Evolutionary conservation across 2,113 vertebrate genomes (phyloP).

Genomic region (Psephotus haematonotus): DNA sequence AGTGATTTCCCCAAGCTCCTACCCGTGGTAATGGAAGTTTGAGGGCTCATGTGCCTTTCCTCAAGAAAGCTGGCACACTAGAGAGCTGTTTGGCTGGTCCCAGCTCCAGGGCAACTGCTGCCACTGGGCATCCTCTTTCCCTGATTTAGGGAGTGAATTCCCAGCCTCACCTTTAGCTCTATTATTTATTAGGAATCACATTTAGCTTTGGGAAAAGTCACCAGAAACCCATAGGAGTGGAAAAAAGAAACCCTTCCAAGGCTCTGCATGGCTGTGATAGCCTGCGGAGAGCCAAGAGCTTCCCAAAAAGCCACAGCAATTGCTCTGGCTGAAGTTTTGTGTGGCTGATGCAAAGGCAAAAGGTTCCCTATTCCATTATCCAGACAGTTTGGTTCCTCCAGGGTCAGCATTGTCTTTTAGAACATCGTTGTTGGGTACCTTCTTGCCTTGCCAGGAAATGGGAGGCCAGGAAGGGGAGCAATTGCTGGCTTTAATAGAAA

Average conservation of each 20-base stretch:
- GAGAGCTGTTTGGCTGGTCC: not conserved
- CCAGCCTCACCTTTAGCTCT: accelerated
- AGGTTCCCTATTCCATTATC: not conserved
- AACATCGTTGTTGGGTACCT: accelerated
- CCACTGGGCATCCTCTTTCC: not conserved
- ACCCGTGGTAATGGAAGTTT: not conserved
- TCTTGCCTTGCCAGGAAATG: not conserved
- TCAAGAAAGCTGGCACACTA: not conserved
- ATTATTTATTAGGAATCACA: not conserved
- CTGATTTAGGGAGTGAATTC: not conserved
- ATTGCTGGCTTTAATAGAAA: constrained; percentile 15
- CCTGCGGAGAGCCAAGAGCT: not conserved
- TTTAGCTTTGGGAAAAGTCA: not conserved
- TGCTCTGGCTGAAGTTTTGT: not conserved
- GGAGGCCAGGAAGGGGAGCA: not conserved
- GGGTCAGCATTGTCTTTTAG: not conserved
- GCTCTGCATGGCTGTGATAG: not conserved
- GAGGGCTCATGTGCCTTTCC: not conserved
- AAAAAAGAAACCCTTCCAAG: not conserved
- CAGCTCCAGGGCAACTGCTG: not conserved
- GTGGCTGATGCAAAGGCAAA: not conserved
- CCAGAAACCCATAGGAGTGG: not conserved
- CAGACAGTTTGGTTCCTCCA: not conserved
- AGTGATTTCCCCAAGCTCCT: constrained; percentile 15
- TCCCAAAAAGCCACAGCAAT: not conserved